Evolutionary conservation across 1,140 invertebrate species (phyloP).

Genomic region (Zaprionus gabonicus): DNA sequence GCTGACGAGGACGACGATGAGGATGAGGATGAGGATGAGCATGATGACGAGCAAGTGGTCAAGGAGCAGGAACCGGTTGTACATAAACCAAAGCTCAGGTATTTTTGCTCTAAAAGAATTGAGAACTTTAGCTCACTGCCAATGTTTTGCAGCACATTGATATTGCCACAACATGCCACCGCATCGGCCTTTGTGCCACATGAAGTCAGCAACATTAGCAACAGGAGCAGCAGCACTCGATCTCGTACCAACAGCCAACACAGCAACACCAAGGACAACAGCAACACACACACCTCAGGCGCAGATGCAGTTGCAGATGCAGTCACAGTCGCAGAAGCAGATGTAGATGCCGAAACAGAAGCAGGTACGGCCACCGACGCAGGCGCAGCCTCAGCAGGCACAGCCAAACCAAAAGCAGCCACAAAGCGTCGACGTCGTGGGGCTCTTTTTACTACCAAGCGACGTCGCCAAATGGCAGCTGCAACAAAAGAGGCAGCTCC

Average conservation of each 20-base stretch:
- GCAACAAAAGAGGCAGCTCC: constrained; percentile 2
- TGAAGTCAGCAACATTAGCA: constrained; percentile 41
- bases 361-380: constrained; percentile 45
- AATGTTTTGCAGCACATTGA: constrained; percentile 52
- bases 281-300: constrained; percentile 72
- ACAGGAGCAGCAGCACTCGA: constrained; percentile 35
- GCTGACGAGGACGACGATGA: constrained; percentile 65
- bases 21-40: constrained; percentile 51
- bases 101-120: background rate
- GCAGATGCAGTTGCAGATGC: constrained; percentile 17
- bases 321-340: background rate
- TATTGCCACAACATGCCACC: constrained; percentile 61
- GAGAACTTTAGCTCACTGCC: background rate
- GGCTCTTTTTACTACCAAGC: constrained; percentile 53
- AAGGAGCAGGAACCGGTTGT: constrained; percentile 28
- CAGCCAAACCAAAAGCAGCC: constrained; percentile 47
- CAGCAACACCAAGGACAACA: constrained; percentile 48
- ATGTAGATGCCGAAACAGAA: constrained; percentile 15
- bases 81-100: constrained; percentile 72
- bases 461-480: constrained; percentile 43
- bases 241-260: constrained; percentile 12
- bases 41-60: background rate
- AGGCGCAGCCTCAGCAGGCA: background rate
- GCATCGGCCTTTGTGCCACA: constrained; percentile 65
- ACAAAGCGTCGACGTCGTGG: constrained; percentile 67